Conservation (phyloP, 2,113 vertebrate species). For the Thryonomys swinderianus region DNA sequence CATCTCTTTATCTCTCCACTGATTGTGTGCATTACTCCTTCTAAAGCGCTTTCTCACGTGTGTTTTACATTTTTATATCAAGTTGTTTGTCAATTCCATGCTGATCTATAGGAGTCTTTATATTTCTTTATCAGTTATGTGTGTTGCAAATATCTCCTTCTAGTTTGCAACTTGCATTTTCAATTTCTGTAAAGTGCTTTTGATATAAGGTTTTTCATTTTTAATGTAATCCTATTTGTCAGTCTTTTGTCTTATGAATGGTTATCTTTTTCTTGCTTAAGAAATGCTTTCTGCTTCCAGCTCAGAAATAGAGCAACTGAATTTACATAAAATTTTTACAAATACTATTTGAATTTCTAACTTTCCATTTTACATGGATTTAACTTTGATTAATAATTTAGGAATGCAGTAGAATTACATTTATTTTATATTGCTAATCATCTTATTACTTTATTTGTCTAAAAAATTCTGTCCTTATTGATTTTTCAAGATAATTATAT, state of each 20-base stretch:
- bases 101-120: neutral
- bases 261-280: neutral
- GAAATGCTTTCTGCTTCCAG: neutral
- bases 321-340: neutral
- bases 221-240: constrained; percentile 12
- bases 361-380: neutral
- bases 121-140: constrained; percentile 38
- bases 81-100: constrained; percentile 37
- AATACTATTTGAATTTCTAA: neutral
- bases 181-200: constrained; percentile 40
- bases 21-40: neutral
- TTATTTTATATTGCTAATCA: neutral
- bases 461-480: neutral
- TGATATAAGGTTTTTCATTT: neutral
- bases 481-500: neutral
- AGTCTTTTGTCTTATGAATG: constrained; percentile 12
- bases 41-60: neutral
- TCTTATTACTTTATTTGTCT: neutral
- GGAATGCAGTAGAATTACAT: neutral
- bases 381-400: neutral
- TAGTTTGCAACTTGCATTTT: constrained; percentile 21
- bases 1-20: neutral
- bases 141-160: neutral
- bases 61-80: constrained; percentile 48
- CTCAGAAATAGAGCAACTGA: neutral